A percentile compares a stretch with the other conserved stretches of the same genome.
phyloP scores from a whole-genome alignment of 2,797 vertebrate genomes.

The Gallinago stenura region DNA sequence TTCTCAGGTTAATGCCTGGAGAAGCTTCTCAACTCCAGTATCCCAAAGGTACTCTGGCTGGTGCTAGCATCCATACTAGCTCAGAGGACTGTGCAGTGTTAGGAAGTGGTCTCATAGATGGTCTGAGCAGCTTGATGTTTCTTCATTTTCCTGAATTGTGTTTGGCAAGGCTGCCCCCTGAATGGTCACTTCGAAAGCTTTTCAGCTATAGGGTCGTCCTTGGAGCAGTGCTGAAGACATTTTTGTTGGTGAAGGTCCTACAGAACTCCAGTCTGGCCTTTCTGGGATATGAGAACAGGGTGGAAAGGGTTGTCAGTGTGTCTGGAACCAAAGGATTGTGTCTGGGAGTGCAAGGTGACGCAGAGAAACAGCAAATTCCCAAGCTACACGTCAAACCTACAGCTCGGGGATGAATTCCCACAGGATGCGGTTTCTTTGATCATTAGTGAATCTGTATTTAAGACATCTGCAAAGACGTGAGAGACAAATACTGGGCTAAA shows the following conservation, averaged over 20 bases:
- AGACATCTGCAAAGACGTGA: neutral
- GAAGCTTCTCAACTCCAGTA: neutral
- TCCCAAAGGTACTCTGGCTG: neutral
- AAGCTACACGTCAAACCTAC: rapidly evolving
- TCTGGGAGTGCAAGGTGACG: neutral
- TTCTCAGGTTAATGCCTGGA: neutral
- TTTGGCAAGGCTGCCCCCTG: neutral
- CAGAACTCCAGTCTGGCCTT: neutral
- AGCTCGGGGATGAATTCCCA: neutral
- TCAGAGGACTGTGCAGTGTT: neutral
- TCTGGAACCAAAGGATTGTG: neutral
- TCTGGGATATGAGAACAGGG: neutral
- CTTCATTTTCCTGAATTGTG: rapidly evolving
- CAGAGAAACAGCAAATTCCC: neutral
- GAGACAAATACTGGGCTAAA: neutral
- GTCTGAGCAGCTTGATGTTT: neutral
- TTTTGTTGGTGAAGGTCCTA: neutral
- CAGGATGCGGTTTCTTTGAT: neutral
- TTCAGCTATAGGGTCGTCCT: neutral
- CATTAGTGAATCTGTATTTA: neutral
- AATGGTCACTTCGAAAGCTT: neutral
- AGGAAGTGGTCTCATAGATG: neutral
- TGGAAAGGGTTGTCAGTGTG: neutral
- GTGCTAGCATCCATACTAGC: neutral
- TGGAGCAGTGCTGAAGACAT: neutral